Evolutionary conservation across 2,888 invertebrate species (phyloP).

Genomic region (Unio pictorum): DNA sequence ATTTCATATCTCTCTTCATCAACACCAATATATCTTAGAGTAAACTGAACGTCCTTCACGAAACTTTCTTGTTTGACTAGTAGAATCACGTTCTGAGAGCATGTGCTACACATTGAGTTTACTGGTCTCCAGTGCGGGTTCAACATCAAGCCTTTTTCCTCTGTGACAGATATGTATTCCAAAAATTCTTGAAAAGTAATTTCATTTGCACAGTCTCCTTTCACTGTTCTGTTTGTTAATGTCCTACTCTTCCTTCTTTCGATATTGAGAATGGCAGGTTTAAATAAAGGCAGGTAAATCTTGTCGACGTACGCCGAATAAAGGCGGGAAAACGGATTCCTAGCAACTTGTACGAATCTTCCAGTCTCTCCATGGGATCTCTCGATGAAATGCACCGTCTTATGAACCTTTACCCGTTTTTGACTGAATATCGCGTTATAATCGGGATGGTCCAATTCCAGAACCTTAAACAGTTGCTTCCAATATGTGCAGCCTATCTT

Average conservation of each 20-base stretch:
- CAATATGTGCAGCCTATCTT: constrained; percentile 6
- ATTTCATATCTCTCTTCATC: background rate
- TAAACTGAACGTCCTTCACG: background rate
- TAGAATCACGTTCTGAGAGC: background rate
- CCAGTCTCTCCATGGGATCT: background rate
- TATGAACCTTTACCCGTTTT: background rate
- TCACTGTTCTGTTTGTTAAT: background rate
- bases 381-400: background rate
- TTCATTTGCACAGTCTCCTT: background rate
- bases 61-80: constrained; percentile 3
- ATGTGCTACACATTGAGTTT: background rate
- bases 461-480: constrained; percentile 2
- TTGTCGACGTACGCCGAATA: constrained; percentile 5
- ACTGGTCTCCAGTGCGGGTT: constrained; percentile 4
- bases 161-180: background rate
- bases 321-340: constrained; percentile 3
- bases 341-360: background rate
- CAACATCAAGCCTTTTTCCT: background rate
- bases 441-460: background rate
- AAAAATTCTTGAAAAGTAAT: background rate
- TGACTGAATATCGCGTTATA: background rate
- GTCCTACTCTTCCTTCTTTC: background rate
- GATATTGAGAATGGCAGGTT: too few relatives aligned
- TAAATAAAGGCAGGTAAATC: background rate
- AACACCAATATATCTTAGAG: background rate